Evolutionary conservation across 2,888 invertebrate species (phyloP).

Genomic region (Megamerina dolium): DNA sequence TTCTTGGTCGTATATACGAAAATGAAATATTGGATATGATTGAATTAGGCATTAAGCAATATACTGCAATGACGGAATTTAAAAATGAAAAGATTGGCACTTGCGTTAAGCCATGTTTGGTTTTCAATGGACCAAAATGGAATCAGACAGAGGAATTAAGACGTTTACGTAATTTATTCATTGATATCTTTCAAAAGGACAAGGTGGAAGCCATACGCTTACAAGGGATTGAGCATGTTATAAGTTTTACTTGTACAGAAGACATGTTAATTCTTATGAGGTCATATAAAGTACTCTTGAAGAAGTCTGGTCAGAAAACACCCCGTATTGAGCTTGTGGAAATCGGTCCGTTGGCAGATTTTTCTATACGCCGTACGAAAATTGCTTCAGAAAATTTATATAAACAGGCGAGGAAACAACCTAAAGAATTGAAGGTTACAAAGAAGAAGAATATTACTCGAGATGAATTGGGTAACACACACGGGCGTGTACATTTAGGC

Average conservation of each 20-base stretch:
- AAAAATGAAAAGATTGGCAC: constrained; percentile 68
- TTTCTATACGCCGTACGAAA: constrained; percentile 76
- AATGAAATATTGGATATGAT: constrained; percentile 90
- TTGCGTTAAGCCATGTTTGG: constrained; percentile 83
- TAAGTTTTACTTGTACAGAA: constrained; percentile 78
- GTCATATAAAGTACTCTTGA: constrained; percentile 71
- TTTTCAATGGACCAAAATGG: constrained; percentile 91
- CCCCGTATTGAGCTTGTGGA: constrained; percentile 78
- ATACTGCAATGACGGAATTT: constrained; percentile 72
- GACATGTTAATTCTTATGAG: constrained; percentile 75
- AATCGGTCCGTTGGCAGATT: constrained; percentile 80
- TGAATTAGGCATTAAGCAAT: constrained; percentile 85
- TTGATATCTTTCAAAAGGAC: constrained; percentile 80
- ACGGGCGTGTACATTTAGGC: constrained; percentile 90
- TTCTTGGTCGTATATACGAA: constrained; percentile 86
- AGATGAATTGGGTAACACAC: constrained; percentile 81
- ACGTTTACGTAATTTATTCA: constrained; percentile 79
- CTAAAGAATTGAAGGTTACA: constrained; percentile 68
- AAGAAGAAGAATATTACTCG: constrained; percentile 87
- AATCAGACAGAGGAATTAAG: constrained; percentile 73
- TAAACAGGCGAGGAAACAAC: constrained; percentile 74
- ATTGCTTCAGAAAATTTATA: constrained; percentile 85
- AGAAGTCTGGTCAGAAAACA: constrained; percentile 83
- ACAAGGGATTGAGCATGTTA: constrained; percentile 88
- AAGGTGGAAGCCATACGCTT: constrained; percentile 67